Percentiles rank a stretch among this genome's conserved stretches.
phyloP scores from a whole-genome alignment of 2,888 invertebrate species.

The Diarsia dahlii region DNA sequence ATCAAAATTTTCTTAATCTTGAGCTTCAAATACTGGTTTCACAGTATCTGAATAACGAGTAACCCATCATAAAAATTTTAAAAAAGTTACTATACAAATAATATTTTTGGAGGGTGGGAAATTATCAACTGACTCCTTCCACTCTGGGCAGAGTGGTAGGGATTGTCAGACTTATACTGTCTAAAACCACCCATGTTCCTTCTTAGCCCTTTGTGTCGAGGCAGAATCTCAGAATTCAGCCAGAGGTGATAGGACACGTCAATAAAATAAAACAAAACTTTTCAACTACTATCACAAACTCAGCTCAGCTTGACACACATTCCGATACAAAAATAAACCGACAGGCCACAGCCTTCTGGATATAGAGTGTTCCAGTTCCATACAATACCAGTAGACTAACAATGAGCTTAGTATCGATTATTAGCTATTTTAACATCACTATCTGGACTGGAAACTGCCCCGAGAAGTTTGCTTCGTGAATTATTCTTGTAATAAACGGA shows the following conservation, averaged over 20 bases:
- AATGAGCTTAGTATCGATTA: conserved; percentile 62
- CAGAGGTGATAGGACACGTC: neutral
- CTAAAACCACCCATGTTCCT: no score
- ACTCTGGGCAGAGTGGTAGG: no score
- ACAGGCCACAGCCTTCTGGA: conserved; percentile 26
- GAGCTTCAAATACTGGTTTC: no score
- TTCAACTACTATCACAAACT: neutral
- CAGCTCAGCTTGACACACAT: conserved; percentile 43
- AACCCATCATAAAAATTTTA: no score
- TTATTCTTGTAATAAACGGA: no score
- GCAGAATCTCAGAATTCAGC: neutral
- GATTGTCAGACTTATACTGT: no score
- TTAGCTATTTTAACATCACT: conserved; percentile 58
- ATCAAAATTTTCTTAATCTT: no score
- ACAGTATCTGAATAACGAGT: no score
- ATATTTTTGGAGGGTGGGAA: no score
- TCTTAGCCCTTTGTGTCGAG: no score
- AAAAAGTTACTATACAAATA: no score
- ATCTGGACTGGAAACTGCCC: conserved; percentile 33
- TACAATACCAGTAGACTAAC: conserved; percentile 54
- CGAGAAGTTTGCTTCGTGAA: conserved; percentile 33
- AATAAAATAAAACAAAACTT: neutral
- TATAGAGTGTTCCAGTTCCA: conserved; percentile 60
- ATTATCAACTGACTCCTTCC: no score
- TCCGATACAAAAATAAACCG: conserved; percentile 52